Base-by-base conservation (phyloP, 2,797 vertebrate species). In the Hirundo rustica region DNA sequence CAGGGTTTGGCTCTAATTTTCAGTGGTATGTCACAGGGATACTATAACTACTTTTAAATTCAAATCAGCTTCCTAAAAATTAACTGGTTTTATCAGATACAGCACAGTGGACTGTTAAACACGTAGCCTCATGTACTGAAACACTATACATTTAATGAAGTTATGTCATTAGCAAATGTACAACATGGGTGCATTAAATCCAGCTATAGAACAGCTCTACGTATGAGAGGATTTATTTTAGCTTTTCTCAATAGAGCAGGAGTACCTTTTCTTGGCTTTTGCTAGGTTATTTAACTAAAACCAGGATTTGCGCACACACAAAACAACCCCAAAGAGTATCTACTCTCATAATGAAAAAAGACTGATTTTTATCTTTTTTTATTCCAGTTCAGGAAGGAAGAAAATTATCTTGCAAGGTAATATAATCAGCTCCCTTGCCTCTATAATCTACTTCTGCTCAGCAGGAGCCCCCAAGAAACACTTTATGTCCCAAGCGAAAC, bases 61-160 rank as follows among this genome's bases (percentile, higher is more conserved):
- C 86, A 96, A 92, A 92, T 89, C 94, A 93, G 88, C 72, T 89
- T 96, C 92, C 85, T 96, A 95, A 65, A 97, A 96, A 96, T 95
- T 88, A 96, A 91, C 89, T 77, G 83, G 13, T 85, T 96, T 95
- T 92, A 93, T 94, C 94, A 95, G 96, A 96, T 93, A 96, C 85
- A 93, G 94, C 93, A 95, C 94, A 95, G 89, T 92, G 89, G 94
- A 96, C 95, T 89, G 96, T 96, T 96, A 95, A 96, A 96, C 97
- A 97, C 95, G 47, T 96, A 96, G 96, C 93, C 91, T 96, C 84
- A 67, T 96, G 86, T 97, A 96, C 96, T 95, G 96, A 97, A 97
- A 97, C 97, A 97, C 95, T 97, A 96, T 91, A 96, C 95, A 96
- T 97, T 97, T 97, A 97, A 97, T 96, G 95, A 96, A 96, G 88